Evolutionary conservation across 2,113 vertebrate species (phyloP), one percentile per base, ranked within the genome.

Genomic region (Ciconia stormi): DNA sequence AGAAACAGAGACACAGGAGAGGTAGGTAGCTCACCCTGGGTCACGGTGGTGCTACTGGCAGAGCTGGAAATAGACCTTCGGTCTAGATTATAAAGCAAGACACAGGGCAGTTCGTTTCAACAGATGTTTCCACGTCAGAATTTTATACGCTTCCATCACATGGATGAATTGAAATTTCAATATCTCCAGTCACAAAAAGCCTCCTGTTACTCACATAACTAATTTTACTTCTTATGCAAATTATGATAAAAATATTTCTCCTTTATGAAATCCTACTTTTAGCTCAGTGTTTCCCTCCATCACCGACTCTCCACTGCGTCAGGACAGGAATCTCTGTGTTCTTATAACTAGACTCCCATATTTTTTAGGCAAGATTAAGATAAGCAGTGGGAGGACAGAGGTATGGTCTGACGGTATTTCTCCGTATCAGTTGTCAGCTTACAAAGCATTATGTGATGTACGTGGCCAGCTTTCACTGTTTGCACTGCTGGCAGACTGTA

Each of bases 301-400:
- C 1, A 1, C 38, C 55, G 67, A 19, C 26, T 72, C 40, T 81
- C 47, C 22, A 26, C 4, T 52, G 44, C 7, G 17, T 30, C 47
- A 62, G 49, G 44, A n/a, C 27, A 62, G 55, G 25, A 79, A 63
- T 62, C 40, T 62, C 42, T 72, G 19, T 53, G 27, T 70, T 83
- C 34, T 56, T 20, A 17, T 40, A 55, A 53, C n/a, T 5, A 23
- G 10, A 23, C 10, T 42, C 3, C 25, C 1, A 1, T 4, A 1
- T 29, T 17, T 78, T 84, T 56, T 1, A 26, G 50, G 46, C 4
- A 62, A 26, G 26, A 47, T 40, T n/a, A 46, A 66, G 70, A 62
- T 15, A 49, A 91, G 66, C 71, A 77, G 58, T 42, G 76, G 17
- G 74, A 93, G 65, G 65, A 55, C 59, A 69, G 56, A 71, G 47